These are phyloP conservation scores for Peromyscus californicus DNA, from an alignment of 2,113 vertebrate genomes.

Conservation along the genomic window DNA sequence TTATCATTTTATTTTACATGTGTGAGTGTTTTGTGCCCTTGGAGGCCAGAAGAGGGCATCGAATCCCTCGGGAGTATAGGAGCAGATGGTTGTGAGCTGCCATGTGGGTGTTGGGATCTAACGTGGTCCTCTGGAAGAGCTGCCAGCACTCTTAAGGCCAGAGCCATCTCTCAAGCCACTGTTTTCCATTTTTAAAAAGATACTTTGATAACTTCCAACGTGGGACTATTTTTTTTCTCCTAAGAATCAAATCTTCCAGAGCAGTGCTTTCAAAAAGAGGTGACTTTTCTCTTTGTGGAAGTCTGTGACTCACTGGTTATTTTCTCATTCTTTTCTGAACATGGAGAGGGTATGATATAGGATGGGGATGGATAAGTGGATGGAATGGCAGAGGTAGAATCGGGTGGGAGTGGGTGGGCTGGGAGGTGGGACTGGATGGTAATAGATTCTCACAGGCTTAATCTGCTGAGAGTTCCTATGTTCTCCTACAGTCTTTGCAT, in stretches of 20 bases:
- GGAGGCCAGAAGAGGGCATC: background rate
- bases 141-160: background rate
- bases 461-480: background rate
- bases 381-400: background rate
- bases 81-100: background rate
- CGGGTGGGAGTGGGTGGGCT: background rate
- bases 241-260: background rate
- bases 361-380: background rate
- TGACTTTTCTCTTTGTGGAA: background rate
- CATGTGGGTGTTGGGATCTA: background rate
- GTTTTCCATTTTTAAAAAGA: background rate
- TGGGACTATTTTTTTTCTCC: background rate
- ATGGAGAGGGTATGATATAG: background rate
- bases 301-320: background rate
- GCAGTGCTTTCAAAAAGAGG: background rate
- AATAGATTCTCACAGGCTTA: background rate
- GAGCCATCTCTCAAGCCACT: background rate
- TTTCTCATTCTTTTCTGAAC: background rate
- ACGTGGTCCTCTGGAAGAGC: background rate
- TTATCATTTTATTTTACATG: background rate
- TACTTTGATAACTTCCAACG: background rate
- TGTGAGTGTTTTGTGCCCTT: background rate
- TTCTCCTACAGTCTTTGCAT: background rate
- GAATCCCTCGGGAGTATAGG: background rate
- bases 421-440: background rate